Evolutionary conservation across 2,797 vertebrate genomes (phyloP).

Genomic region (Hydrophis major): DNA sequence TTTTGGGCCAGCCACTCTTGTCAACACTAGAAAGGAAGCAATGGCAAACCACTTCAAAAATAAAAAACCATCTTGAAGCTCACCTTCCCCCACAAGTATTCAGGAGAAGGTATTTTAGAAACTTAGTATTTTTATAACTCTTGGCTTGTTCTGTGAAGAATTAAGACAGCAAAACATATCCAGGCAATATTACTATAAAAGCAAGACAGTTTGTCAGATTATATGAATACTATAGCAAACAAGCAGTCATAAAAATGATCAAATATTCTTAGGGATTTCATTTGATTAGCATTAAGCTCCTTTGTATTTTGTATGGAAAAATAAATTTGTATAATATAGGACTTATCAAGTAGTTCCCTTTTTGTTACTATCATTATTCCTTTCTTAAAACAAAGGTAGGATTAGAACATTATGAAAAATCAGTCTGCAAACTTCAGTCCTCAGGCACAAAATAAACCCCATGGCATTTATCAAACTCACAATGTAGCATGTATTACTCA

Average conservation of each 20-base stretch:
- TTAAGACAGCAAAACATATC: not conserved
- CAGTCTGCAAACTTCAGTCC: slow-evolving; percentile 41
- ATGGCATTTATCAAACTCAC: slow-evolving; percentile 29
- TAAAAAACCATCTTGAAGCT: not conserved
- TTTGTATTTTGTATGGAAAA: slow-evolving; percentile 42
- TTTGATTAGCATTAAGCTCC: slow-evolving; percentile 38
- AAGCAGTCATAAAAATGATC: slow-evolving; percentile 47
- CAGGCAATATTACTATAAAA: not conserved
- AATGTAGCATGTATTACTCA: slow-evolving; percentile 7
- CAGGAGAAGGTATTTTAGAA: not conserved
- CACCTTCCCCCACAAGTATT: not conserved
- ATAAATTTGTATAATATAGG: slow-evolving; percentile 47
- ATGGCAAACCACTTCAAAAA: not conserved
- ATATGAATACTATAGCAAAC: slow-evolving; percentile 37
- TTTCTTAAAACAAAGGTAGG: slow-evolving; percentile 48
- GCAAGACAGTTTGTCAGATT: not conserved
- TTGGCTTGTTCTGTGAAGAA: not conserved
- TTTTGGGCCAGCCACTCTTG: not conserved
- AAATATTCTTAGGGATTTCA: slow-evolving; percentile 43
- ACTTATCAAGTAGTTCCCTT: slow-evolving; percentile 24
- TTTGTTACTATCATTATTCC: slow-evolving; percentile 27
- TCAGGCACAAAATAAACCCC: slow-evolving; percentile 43
- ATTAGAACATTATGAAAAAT: slow-evolving; percentile 56
- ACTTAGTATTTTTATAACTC: not conserved
- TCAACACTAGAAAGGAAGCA: not conserved